These are phyloP conservation scores for Aphaenogaster ashmeadi DNA, from an alignment of 1,140 invertebrate species.

Conservation along the genomic window DNA sequence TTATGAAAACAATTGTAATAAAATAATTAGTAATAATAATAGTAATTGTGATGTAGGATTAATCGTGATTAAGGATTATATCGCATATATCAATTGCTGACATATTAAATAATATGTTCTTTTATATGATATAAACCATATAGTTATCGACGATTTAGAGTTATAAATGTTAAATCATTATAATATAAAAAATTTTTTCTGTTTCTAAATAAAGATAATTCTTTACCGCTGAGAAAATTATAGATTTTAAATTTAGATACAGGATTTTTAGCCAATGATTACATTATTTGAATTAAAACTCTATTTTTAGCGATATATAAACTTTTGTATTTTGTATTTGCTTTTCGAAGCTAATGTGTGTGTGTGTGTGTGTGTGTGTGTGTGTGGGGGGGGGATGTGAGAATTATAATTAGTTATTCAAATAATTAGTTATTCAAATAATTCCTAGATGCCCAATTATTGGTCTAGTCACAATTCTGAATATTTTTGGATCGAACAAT, in stretches of 20 bases:
- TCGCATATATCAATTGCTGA: background rate
- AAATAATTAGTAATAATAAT: background rate
- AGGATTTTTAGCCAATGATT: background rate
- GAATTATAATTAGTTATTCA: conserved; percentile 15
- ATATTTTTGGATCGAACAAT: conserved; percentile 3
- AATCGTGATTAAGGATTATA: background rate
- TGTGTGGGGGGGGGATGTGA: background rate
- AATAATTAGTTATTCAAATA: conserved; percentile 14
- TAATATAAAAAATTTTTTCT: background rate
- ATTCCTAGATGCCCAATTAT: background rate
- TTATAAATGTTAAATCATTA: background rate
- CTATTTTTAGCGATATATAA: background rate
- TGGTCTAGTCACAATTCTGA: background rate
- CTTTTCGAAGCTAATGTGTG: background rate
- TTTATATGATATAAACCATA: background rate
- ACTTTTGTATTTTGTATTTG: background rate
- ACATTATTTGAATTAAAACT: background rate
- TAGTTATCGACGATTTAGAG: background rate
- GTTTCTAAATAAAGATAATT: conserved; percentile 1
- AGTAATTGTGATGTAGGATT: background rate
- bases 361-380: too few species aligned
- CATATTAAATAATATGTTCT: background rate
- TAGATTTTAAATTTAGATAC: background rate
- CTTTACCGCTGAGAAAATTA: background rate
- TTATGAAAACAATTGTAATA: conserved; percentile 21